These are phyloP conservation scores for Acheta domesticus DNA, from an alignment of 2,888 invertebrate genomes.

Conservation along the genomic window DNA sequence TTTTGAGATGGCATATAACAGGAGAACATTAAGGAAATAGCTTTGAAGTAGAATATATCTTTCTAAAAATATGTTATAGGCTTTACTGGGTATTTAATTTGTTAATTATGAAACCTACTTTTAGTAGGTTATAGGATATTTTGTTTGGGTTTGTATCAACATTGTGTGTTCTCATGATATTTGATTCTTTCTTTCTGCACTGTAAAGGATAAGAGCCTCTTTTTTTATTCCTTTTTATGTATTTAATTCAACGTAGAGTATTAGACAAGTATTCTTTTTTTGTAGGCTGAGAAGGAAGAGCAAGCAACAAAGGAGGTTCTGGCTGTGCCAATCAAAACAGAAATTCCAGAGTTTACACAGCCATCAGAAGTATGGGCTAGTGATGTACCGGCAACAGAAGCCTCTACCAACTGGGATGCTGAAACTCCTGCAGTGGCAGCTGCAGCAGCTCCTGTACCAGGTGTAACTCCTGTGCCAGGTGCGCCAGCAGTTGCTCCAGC, in stretches of 20 bases:
- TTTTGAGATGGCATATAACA: too few relatives aligned
- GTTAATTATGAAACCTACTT: too few relatives aligned
- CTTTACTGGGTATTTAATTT: too few relatives aligned
- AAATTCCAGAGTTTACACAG: slow-evolving; percentile 49
- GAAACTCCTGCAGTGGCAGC: slow-evolving; percentile 45
- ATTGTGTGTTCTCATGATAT: too few relatives aligned
- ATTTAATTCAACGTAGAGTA: too few relatives aligned
- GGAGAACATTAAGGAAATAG: too few relatives aligned
- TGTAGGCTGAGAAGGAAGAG: slow-evolving; percentile 87
- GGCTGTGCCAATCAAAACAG: slow-evolving; percentile 50
- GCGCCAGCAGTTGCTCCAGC: neutral
- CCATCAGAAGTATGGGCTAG: slow-evolving; percentile 54
- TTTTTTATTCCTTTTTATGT: too few relatives aligned
- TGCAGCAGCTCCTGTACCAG: slow-evolving; percentile 42
- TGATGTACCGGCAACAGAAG: slow-evolving; percentile 48
- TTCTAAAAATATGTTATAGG: too few relatives aligned
- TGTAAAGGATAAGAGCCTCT: too few relatives aligned
- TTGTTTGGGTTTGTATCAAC: too few relatives aligned
- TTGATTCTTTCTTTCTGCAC: too few relatives aligned
- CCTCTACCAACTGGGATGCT: slow-evolving; percentile 42
- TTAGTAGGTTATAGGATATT: neutral
- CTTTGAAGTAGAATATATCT: too few relatives aligned
- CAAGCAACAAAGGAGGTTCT: slow-evolving; percentile 75
- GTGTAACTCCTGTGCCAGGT: slow-evolving; percentile 34
- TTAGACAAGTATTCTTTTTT: neutral